phyloP scores from a whole-genome alignment of 1,140 invertebrate species.

The Conopomorpha cramerella region DNA sequence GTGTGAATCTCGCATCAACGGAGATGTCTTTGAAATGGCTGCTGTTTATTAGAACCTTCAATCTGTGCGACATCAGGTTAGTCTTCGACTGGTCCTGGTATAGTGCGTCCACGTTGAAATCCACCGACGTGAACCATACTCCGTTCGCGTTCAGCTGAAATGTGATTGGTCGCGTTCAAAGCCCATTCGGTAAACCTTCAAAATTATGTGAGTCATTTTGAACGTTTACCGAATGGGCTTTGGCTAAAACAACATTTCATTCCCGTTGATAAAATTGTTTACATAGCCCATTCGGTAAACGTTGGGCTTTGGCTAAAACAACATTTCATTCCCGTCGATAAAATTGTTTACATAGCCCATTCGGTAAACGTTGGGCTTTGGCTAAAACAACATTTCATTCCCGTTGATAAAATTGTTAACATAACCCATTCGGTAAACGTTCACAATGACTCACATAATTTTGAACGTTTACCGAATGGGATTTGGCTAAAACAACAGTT shows the following conservation, averaged over 20 bases:
- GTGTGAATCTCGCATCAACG: constrained; percentile 63
- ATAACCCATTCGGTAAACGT: too few species aligned
- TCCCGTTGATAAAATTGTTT: background rate
- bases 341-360: background rate
- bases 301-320: background rate
- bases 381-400: background rate
- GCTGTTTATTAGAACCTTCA: constrained; percentile 73
- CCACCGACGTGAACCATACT: constrained; percentile 79
- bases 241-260: background rate
- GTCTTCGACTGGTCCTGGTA: constrained; percentile 73
- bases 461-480: background rate
- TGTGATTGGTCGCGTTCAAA: background rate
- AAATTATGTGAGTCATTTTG: background rate
- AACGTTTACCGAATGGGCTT: too few species aligned
- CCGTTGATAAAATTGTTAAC: background rate
- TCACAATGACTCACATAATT: background rate
- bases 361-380: too few species aligned
- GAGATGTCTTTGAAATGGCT: constrained; percentile 71
- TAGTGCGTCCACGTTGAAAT: constrained; percentile 67
- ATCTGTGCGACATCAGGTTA: constrained; percentile 63
- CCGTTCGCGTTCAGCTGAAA: constrained; percentile 67
- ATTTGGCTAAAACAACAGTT: too few species aligned
- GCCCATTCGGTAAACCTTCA: background rate
- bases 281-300: too few species aligned
- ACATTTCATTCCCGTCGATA: background rate